Base-by-base conservation (phyloP, 2,113 vertebrate species). In the Proterorhinus semilunaris region DNA sequence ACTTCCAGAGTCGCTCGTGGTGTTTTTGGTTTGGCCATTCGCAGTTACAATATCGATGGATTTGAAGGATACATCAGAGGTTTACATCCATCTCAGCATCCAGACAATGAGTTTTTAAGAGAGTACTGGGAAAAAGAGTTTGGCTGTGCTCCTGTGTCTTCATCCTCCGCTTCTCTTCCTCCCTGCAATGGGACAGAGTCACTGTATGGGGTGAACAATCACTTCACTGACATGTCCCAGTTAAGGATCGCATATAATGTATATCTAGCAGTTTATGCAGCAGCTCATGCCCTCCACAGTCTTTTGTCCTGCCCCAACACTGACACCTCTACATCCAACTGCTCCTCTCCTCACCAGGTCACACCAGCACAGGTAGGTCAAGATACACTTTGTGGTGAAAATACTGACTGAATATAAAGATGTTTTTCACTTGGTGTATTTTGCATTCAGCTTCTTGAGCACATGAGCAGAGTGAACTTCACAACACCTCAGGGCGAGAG, bases 21-120 rank as follows among this genome's bases (percentile, higher is more conserved):
- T 17, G 86, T 89, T 21, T 50, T 92, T 15, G 92, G 92, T 9
- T 88, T 93, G 50, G 91, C 92, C 17, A 83, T 91, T 21, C 78
- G 85, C 53, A 87, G 87, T 53, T 85, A 80, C 10, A n/a, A 75
- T 2, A 91, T 92, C 53, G 86, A 86, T 8, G 90, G 90, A 51
- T 85, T 92, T 66, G 74, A 86, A 67, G 54, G 57, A 2, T 89
- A 88, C 65, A 83, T 92, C 4, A 73, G 52, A 36, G 44, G 50
- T 50, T 65, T 93, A 48, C 72, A 85, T 73, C 91, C 91, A 43
- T 51, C 59, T 55, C 65, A 9, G 17, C 76, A 12, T 42, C 87
- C 90, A n/a, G 53, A 70, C 21, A 81, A 91, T 65, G 44, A 15
- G 0, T 73, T 90, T 5, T 69, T 92, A 9, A 59, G 21, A 61